Evolutionary conservation across 2,888 invertebrate genomes (phyloP), one percentile per base, ranked within the genome.

Genomic region (Drosophila nr. perissopoda): DNA sequence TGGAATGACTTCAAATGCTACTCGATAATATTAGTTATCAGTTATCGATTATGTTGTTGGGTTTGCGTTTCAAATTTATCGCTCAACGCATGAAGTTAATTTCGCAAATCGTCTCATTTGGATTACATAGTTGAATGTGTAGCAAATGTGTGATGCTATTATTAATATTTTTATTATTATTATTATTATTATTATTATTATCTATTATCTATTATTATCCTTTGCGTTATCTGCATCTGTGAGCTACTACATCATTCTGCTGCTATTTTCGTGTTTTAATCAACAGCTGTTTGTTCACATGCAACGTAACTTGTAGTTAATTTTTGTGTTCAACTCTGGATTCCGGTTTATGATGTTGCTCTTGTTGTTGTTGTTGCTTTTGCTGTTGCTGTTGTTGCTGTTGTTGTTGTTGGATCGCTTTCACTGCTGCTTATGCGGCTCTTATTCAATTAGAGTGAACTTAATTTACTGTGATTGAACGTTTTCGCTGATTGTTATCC

Each of bases 371-470:
- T 13, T 31, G 18, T 8, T 18, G 29, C 4, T 29, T 10, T 13
- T 51, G n/a, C 0, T 33, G 3, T 16, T 21, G 21, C 0, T 33
- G 13, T 11, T 18, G 31, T n/a, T 16, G 10, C 31, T 18, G 49
- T 27, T 40, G n/a, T 48, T 53, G 52, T 16, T 38, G 36, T 36
- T 38, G 62, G 51, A 31, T 46, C 53, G 33, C 49, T 56, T 65
- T 57, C 34, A 29, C 31, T 70, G 53, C 46, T 70, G 59, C 62
- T 73, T 59, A 70, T 74, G 71, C 59, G 69, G 29, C 75, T 67
- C 85, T 91, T 87, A 92, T 92, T 92, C 90, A 92, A 92, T 92
- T 92, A 90, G 89, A 92, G 91, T 92, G 84, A 92, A 92, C 92
- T 92, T 91, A 92, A 92, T 92, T 90, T 86, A 92, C 85, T 69